Percentiles rank a stretch among this genome's conserved stretches.
phyloP scores from a whole-genome alignment of 2,113 vertebrate species.

The Pelusios castaneus region DNA sequence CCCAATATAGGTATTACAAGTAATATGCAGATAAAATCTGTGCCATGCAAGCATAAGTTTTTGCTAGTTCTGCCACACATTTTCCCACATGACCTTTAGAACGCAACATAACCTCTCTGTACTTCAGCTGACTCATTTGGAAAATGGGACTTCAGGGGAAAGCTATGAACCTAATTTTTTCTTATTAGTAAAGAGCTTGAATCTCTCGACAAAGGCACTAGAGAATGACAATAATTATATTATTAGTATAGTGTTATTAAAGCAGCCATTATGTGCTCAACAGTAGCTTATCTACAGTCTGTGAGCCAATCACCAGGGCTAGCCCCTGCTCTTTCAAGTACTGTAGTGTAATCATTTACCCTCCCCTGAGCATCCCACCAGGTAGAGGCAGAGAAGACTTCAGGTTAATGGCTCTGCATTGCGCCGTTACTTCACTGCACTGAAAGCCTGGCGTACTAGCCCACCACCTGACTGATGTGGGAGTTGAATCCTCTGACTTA shows the following conservation, averaged over 20 bases:
- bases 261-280: neutral
- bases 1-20: constrained; percentile 60
- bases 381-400: accelerated
- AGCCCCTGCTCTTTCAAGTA: accelerated
- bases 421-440: neutral
- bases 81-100: neutral
- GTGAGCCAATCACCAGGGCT: neutral
- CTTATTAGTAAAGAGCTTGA: neutral
- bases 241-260: neutral
- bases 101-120: constrained; percentile 31
- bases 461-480: neutral
- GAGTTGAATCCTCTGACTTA: neutral
- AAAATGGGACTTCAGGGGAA: constrained; percentile 21
- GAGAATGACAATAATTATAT: neutral
- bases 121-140: neutral
- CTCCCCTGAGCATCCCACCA: neutral
- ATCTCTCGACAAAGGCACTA: neutral
- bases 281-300: neutral
- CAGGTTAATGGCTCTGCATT: neutral
- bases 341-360: neutral
- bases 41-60: neutral
- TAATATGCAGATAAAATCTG: constrained; percentile 64
- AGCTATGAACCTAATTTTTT: neutral
- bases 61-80: constrained; percentile 11
- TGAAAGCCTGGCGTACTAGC: neutral